Evolutionary conservation across 2,888 invertebrate species (phyloP), one percentile per base, ranked within the genome.

Genomic region (Diloba caeruleocephala): DNA sequence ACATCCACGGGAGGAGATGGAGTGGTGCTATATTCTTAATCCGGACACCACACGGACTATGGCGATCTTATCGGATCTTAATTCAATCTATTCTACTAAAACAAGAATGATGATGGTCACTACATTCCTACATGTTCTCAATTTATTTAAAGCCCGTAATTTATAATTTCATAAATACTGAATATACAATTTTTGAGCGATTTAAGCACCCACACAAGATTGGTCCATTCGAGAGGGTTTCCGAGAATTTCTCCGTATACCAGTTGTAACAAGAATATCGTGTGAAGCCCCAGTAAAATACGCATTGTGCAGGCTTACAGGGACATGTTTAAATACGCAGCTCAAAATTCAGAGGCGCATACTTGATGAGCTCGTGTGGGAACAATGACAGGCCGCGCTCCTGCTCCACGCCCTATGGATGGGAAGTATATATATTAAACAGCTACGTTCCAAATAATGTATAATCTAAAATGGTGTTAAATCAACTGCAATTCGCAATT

Each of bases 341-440:
- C 74, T 80, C 78, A 79, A 84, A 79, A 82, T 83, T 81, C 82
- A 78, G 75, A 74, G 71, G 64, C 74, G 84, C 86, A 87, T 87
- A 85, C 74, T 77, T 74, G 79, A 87, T 87, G 85, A 85, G 78
- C 58, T 49, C 48, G 69, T 74, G 82, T 85, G 85, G 82, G 84
- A 86, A 85, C 71, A 53, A 66, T 48, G 53, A 48, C 72, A 68
- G 36, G 43, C 55, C 55, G 49, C 41, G 54, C 61, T 50, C 57
- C 59, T 42, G 44, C 57, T 43, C 43, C 32, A 50, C 38, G 52
- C 46, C n/a, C 7, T 2, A 2, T 7, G 37, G 31, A 44, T 9
- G 29, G 62, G 42, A 62, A 59, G 50, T 64, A 57, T 45, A 57
- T 64, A 57, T 45, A 57, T 43, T 56, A 49, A 53, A 60, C 43